phyloP scores from a whole-genome alignment of 1,140 invertebrate species.

The Drosophila nikananu region DNA sequence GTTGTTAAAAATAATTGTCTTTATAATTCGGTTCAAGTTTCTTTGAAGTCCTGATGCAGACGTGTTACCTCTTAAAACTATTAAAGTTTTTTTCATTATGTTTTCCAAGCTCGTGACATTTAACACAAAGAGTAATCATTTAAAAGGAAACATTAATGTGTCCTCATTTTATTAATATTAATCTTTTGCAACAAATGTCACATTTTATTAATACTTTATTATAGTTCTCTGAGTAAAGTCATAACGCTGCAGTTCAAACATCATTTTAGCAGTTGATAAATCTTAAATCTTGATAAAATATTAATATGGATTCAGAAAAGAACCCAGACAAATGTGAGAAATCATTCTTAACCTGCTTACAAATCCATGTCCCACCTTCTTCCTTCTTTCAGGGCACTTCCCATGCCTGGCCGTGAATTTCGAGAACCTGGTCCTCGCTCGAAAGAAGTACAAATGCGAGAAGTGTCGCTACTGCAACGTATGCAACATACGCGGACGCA shows the following conservation, averaged over 20 bases:
- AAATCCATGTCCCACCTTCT: background rate
- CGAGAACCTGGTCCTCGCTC: slow-evolving; percentile 46
- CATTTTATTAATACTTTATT: background rate
- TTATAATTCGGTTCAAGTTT: background rate
- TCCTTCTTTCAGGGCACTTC: slow-evolving; percentile 56
- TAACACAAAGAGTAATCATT: background rate
- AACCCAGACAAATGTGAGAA: background rate
- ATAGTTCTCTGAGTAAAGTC: background rate
- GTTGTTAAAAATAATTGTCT: background rate
- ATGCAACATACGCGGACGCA: slow-evolving; percentile 27
- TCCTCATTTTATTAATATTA: background rate
- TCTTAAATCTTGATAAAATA: background rate
- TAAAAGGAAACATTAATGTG: background rate
- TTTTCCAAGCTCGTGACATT: background rate
- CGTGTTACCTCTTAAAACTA: too few species aligned
- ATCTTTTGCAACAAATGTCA: background rate
- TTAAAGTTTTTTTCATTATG: background rate
- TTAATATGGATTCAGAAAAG: background rate
- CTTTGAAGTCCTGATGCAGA: too few species aligned
- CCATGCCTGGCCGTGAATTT: slow-evolving; percentile 46
- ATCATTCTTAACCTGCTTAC: background rate
- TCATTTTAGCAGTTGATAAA: background rate
- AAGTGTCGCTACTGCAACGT: slow-evolving; percentile 57
- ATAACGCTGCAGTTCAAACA: background rate
- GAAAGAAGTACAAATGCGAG: slow-evolving; percentile 64